Evolutionary conservation across 2,113 vertebrate species (phyloP).

Genomic region (Talpa occidentalis): DNA sequence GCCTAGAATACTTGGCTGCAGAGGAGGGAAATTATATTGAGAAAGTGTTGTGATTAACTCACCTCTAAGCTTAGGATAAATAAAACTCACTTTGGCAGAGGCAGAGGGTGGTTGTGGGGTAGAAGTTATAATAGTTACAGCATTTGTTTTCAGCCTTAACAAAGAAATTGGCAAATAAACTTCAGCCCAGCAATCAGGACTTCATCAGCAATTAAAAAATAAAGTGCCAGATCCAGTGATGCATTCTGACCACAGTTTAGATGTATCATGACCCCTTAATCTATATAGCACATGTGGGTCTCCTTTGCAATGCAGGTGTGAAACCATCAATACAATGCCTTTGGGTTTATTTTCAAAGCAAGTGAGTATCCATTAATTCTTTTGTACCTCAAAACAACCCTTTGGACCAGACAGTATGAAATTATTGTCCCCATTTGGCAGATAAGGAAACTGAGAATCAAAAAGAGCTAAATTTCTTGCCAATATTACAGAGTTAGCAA

Average conservation of each 20-base stretch:
- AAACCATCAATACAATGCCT: not conserved
- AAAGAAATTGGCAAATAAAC: conserved; percentile 46
- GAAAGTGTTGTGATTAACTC: conserved; percentile 54
- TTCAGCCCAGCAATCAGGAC: not conserved
- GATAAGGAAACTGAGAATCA: not conserved
- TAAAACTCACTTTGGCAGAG: conserved; percentile 39
- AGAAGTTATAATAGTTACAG: conserved; percentile 1
- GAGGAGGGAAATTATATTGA: conserved; percentile 50
- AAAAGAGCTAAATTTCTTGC: not conserved
- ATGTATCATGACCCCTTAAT: not conserved
- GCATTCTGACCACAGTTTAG: not conserved
- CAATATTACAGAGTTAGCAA: not conserved
- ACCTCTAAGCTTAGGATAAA: conserved; percentile 51
- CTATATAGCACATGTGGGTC: not conserved
- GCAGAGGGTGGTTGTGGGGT: not conserved
- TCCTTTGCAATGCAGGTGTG: not conserved
- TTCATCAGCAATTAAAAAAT: conserved; percentile 33
- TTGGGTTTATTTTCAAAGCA: conserved; percentile 8
- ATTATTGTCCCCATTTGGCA: not conserved
- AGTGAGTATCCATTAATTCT: not conserved
- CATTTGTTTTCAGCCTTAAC: conserved; percentile 15
- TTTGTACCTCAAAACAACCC: not conserved
- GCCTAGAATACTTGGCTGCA: conserved; percentile 67
- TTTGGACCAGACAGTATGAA: not conserved
- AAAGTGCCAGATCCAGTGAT: not conserved